Conservation (phyloP, 2,113 vertebrate genomes). For the Melospiza georgiana region DNA sequence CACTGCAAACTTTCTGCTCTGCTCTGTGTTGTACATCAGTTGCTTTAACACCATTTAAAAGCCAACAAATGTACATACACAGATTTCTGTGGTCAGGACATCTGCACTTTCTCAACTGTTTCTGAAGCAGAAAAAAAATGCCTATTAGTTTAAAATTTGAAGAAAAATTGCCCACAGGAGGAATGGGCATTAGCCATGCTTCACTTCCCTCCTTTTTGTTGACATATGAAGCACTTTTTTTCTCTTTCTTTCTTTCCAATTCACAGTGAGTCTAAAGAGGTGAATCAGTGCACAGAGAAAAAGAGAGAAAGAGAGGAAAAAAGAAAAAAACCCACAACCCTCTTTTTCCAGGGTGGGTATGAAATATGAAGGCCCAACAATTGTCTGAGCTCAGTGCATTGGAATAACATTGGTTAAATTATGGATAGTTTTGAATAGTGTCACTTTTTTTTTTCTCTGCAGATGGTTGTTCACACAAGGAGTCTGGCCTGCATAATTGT, state of each 20-base stretch:
- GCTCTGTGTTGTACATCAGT: conserved; percentile 17
- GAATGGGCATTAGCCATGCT: conserved; percentile 81
- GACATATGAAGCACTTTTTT: conserved; percentile 79
- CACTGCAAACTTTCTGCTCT: conserved; percentile 60
- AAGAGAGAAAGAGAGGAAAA: conserved; percentile 45
- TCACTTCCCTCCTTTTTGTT: conserved; percentile 79
- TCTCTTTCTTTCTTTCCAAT: conserved; percentile 78
- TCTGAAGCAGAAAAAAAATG: conserved; percentile 79
- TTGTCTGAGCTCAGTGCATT: conserved; percentile 82
- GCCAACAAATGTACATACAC: conserved; percentile 49
- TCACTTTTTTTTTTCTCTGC: conserved; percentile 86
- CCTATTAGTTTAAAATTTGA: conserved; percentile 81
- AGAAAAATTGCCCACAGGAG: conserved; percentile 81
- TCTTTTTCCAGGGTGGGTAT: conserved; percentile 85
- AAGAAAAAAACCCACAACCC: conserved; percentile 55
- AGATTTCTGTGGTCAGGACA: conserved; percentile 71
- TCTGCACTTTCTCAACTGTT: conserved; percentile 82
- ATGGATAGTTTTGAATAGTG: conserved; percentile 95
- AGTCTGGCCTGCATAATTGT: conserved; percentile 96
- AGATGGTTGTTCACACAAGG: conserved; percentile 96
- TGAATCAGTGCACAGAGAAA: conserved; percentile 84
- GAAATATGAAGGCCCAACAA: conserved; percentile 85
- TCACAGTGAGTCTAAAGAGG: conserved; percentile 83
- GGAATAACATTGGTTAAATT: conserved; percentile 96
- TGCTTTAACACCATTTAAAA: conserved; percentile 50